phyloP scores from a whole-genome alignment of 2,888 invertebrate genomes.

The Rapana venosa region DNA sequence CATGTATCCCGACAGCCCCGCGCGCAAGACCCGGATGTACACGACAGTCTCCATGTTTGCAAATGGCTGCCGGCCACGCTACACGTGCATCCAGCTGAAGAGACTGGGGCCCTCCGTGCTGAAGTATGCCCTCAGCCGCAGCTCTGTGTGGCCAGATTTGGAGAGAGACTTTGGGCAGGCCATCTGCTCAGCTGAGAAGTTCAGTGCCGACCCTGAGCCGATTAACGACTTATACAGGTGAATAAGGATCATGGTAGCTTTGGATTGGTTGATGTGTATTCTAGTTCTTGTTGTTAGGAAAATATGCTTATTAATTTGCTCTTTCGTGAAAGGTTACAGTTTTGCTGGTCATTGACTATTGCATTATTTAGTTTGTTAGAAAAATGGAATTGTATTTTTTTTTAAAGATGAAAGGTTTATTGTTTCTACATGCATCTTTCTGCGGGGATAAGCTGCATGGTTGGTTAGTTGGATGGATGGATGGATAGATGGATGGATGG shows the following conservation, averaged over 20 bases:
- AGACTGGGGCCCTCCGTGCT: constrained; percentile 59
- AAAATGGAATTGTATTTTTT: too few relatives aligned
- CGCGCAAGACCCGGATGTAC: constrained; percentile 54
- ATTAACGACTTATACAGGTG: constrained; percentile 61
- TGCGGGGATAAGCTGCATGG: too few relatives aligned
- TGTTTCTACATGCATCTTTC: too few relatives aligned
- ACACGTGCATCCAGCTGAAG: constrained; percentile 64
- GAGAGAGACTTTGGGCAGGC: constrained; percentile 35
- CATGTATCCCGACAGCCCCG: constrained; percentile 57
- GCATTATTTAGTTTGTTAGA: too few relatives aligned
- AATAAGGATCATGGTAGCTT: background rate
- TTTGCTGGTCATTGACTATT: too few relatives aligned
- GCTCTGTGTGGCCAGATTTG: constrained; percentile 63
- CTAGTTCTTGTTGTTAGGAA: too few relatives aligned
- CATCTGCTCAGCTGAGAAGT: constrained; percentile 58
- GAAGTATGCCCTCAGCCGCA: constrained; percentile 62
- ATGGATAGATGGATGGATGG: too few relatives aligned
- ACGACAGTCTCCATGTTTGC: constrained; percentile 63
- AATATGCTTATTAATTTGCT: too few relatives aligned
- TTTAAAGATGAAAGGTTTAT: too few relatives aligned
- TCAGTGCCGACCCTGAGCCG: constrained; percentile 62
- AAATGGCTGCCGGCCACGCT: constrained; percentile 70
- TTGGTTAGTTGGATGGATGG: too few relatives aligned
- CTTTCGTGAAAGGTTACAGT: too few relatives aligned
- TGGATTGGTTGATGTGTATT: too few relatives aligned